Conservation (phyloP, 2,888 invertebrate genomes). For the Eristalis tenax region DNA sequence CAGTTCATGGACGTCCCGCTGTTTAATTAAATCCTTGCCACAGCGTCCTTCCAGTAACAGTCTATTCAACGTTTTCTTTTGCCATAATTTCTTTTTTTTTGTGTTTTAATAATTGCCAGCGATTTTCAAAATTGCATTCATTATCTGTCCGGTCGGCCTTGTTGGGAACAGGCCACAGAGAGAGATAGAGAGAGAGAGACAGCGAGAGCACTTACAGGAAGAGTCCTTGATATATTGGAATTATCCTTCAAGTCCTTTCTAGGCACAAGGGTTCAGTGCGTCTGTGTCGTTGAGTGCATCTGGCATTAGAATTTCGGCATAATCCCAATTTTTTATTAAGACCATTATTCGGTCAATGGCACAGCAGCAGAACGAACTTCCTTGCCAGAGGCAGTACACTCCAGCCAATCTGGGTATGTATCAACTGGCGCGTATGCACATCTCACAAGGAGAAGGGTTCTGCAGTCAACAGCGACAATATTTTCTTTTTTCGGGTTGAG, state of each 20-base stretch:
- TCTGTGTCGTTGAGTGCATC: conserved; percentile 49
- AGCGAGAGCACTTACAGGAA: background rate
- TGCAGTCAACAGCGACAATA: conserved; percentile 22
- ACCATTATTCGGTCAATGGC: background rate
- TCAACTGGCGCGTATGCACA: background rate
- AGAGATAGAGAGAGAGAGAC: background rate
- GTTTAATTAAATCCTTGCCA: conserved; percentile 54
- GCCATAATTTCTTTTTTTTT: background rate
- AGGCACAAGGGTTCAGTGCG: conserved; percentile 24
- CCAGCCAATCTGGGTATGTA: background rate
- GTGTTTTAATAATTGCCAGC: conserved; percentile 32
- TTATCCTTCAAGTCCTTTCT: conserved; percentile 12
- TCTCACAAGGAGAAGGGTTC: conserved; percentile 6
- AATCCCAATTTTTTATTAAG: conserved; percentile 25
- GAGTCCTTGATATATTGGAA: conserved; percentile 43
- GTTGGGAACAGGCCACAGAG: background rate
- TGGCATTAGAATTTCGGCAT: conserved; percentile 41
- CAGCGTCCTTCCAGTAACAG: conserved; percentile 7
- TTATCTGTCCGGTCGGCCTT: conserved; percentile 43
- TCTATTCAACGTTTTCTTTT: background rate
- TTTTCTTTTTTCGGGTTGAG: background rate
- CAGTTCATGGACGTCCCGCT: conserved; percentile 2
- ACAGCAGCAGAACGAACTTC: background rate
- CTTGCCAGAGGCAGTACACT: background rate
- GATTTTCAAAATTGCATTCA: conserved; percentile 58